Evolutionary conservation across 2,113 vertebrate species (phyloP).

Genomic region (Hiodon tergisus): DNA sequence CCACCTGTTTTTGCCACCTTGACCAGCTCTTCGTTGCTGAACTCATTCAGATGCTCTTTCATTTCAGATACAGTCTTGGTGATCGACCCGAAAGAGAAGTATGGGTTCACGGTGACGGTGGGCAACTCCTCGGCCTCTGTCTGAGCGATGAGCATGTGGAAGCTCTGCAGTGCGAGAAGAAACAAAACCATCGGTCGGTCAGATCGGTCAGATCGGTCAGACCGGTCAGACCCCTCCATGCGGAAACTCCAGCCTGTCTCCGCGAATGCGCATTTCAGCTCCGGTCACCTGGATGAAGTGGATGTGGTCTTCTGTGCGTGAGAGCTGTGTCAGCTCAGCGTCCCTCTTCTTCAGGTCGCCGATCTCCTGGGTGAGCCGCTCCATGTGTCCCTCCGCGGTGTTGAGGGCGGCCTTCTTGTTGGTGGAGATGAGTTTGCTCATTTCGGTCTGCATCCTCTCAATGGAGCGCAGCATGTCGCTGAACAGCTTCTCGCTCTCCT

Average conservation of each 20-base stretch:
- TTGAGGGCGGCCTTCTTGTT: conserved; percentile 64
- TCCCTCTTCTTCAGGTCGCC: conserved; percentile 66
- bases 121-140: conserved; percentile 66
- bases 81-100: conserved; percentile 63
- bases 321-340: conserved; percentile 64
- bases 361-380: conserved; percentile 65
- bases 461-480: conserved; percentile 67
- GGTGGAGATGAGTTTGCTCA: conserved; percentile 64
- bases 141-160: conserved; percentile 68
- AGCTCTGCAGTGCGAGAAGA: conserved; percentile 44
- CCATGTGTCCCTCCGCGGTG: conserved; percentile 66
- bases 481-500: conserved; percentile 71
- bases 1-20: conserved; percentile 63
- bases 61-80: conserved; percentile 66
- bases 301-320: conserved; percentile 70
- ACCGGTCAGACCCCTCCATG: not conserved
- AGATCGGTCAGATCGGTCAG: not conserved
- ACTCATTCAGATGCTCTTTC: conserved; percentile 68
- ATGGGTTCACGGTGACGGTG: conserved; percentile 64
- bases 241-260: not conserved
- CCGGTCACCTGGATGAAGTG: conserved; percentile 67
- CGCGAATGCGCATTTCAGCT: not conserved
- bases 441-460: conserved; percentile 71
- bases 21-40: conserved; percentile 65
- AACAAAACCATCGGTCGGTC: not conserved